Evolutionary conservation across 2,888 invertebrate species (phyloP), one percentile per base, ranked within the genome.

Genomic region (Callyntrura guangdongensis): DNA sequence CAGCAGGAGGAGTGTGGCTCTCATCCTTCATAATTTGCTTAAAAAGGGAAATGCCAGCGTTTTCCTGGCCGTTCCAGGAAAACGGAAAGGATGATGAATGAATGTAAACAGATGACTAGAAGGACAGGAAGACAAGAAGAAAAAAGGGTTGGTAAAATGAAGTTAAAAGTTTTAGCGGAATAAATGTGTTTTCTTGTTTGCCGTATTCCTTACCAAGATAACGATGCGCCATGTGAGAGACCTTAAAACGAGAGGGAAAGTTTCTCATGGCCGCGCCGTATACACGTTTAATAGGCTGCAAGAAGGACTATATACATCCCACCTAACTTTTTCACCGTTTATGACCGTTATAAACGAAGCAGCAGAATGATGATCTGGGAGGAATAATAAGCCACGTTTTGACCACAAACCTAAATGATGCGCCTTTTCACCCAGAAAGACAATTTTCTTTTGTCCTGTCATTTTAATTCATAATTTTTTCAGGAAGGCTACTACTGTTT

Each of bases 41-140:
- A 72, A 72, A n/a, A 72, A 20, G 69, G 36, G 5, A 36, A 27
- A 45, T 45, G 69, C 36, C n/a, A 72, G 69, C 45, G 36, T 72
- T 72, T 72, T 45, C 22, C 9, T 8, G 14, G 67, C 12, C 27
- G 36, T 61, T 61, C 11, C 22, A 61, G 8, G 61, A 61, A 22
- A 8, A 22, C 17, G 22, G 17, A 59, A 59, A 53, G 12, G n/a
- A 59, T n/a, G 59, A 59, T 17, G 17, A 17, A 59, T 59, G 59
- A 59, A 17, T 59, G n/a, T 6, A 17, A 6, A 17, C 17, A 59
- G 6, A 59, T n/a, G 59, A 36, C 36, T 36, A 36, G 36, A 36
- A 36, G n/a, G 12, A 53, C 11, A 53, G 53, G 53, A 53, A 53
- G 12, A 53, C 11, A 53, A 9, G 53, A 53, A 53, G n/a, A 53